Evolutionary conservation across 2,113 vertebrate species (phyloP), one percentile per base, ranked within the genome.

Genomic region (Muntiacus muntjak): DNA sequence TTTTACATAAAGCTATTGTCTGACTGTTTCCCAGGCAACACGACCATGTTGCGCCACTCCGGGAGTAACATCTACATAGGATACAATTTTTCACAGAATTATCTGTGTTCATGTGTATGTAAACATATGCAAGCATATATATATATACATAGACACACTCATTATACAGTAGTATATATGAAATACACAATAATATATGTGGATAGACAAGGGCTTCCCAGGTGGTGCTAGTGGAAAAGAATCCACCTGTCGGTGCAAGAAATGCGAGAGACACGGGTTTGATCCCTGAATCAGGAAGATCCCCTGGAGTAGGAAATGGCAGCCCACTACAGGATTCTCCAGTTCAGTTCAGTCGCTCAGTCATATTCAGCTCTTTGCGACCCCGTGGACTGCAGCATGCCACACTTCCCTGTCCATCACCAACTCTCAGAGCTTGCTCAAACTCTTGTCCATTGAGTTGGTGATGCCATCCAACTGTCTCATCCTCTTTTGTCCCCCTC

Each of bases 391-490:
- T 23, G 67, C 67, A 40, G n/a, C n/a, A 40, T 1, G 0, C 67
- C 67, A 40, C n/a, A 12, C n/a, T 40, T 71, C n/a, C 67, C 67
- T 71, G 0, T 40, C n/a, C 67, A 71, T 40, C 67, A 36, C 17
- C n/a, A 12, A 23, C 19, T 71, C n/a, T 10, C 17, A 21, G 67
- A 71, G 2, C 19, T 36, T 23, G n/a, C 64, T 36, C n/a, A 71
- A 23, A 71, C n/a, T 36, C n/a, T 36, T 36, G n/a, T 12, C n/a
- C n/a, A 23, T 71, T 0, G 0, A 23, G n/a, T 36, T 23, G n/a
- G n/a, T 36, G 67, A 12, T 36, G n/a, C n/a, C n/a, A 36, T 36
- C 64, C n/a, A 71, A 71, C 19, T 1, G 0, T 71, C n/a, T 6
- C n/a, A 71, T 71, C 19, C 64, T 71, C 64, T 71, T 19, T 71